Base-by-base conservation (phyloP, 2,113 vertebrate genomes). In the Elephantulus edwardii region DNA sequence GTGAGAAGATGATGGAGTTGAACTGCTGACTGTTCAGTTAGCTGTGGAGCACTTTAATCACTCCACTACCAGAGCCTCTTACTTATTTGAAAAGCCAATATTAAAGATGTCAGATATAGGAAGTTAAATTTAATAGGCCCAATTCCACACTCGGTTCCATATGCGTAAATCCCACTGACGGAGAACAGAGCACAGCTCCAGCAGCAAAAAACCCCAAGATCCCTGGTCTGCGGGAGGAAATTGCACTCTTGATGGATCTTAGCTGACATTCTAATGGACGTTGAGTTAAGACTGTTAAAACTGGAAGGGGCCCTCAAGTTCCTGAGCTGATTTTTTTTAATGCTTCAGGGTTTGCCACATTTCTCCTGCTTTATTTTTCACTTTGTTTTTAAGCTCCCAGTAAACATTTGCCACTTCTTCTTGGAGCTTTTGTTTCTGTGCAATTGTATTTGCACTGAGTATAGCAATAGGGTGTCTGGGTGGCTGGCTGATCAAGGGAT, bases 51-150 rank as follows among this genome's bases (percentile, higher is more conserved):
- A 8, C 56, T 58, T 58, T 58, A 58, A 24, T 24, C 6, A 58
- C 24, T 58, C 22, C 24, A 58, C 56, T 24, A 58, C 22, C 22
- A 58, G 56, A 14, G 56, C 56, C 4, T 24, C 22, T 58, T 58
- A 58, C 8, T 20, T 26, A 94, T 94, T 95, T 93, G 92, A 93
- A 95, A 94, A 94, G 85, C 54, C 85, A 72, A 90, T 95, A 95
- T 96, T 95, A 96, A 95, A 95, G 92, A 93, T 95, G 95, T 95
- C 96, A 95, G 91, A 89, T 94, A 83, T 86, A 96, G 96, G 95
- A 96, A 95, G 95, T 96, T 82, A 92, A 90, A 77, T 90, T 95
- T 93, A 93, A 95, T 93, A 79, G 95, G 93, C 86, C 90, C 95
- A 94, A 93, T 94, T 95, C 94, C 94, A 92, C 95, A 93, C 93